phyloP scores from a whole-genome alignment of 2,113 vertebrate species.

The Saccopteryx leptura region DNA sequence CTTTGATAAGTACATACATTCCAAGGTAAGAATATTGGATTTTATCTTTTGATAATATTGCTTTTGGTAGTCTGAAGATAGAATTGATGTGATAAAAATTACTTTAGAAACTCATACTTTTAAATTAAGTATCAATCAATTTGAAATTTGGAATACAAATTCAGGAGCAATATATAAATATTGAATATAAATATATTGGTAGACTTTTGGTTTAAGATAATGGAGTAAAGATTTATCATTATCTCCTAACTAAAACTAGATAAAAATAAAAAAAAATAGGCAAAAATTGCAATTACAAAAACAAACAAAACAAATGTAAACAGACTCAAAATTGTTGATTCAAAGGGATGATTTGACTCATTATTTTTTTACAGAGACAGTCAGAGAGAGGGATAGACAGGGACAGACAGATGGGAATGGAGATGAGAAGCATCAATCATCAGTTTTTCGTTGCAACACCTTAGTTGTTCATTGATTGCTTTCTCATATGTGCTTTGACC shows the following conservation, averaged over 20 bases:
- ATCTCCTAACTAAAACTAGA: background rate
- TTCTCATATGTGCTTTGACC: too few species aligned
- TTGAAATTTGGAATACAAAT: slow-evolving; percentile 29
- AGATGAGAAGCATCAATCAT: too few species aligned
- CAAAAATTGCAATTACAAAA: background rate
- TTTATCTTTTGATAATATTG: slow-evolving; percentile 23
- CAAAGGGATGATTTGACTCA: background rate
- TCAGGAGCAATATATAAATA: background rate
- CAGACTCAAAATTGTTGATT: background rate
- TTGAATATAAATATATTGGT: background rate
- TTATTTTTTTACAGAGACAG: background rate
- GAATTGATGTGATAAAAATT: background rate
- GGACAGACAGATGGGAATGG: too few species aligned
- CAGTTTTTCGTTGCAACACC: too few species aligned
- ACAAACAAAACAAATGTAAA: background rate
- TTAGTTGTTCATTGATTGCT: too few species aligned
- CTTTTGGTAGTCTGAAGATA: background rate
- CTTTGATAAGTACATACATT: background rate
- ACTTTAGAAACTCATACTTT: background rate
- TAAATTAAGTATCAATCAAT: background rate
- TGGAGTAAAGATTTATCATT: background rate
- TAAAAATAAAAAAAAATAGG: background rate
- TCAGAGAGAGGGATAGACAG: too few species aligned
- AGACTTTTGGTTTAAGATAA: background rate
- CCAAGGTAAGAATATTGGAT: background rate